A percentile compares a stretch with the other conserved stretches of the same genome.
Evolutionary conservation across 2,797 vertebrate species (phyloP).

Genomic region (Semaprochilodus insignis): DNA sequence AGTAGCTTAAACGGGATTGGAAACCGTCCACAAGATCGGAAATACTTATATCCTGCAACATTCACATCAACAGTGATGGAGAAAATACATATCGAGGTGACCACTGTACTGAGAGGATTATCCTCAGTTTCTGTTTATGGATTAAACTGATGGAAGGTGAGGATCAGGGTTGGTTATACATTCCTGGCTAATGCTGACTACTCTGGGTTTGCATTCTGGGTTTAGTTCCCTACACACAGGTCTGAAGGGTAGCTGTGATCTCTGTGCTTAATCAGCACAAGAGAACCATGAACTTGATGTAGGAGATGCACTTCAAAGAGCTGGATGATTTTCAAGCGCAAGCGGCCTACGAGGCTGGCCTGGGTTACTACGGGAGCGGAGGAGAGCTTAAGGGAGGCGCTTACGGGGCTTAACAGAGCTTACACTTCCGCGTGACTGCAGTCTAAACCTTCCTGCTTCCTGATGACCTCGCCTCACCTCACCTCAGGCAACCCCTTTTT

Average conservation of each 20-base stretch:
- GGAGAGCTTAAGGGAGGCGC: constrained; percentile 70
- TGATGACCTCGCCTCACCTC: constrained; percentile 20
- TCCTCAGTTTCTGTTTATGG: constrained; percentile 9
- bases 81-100: constrained; percentile 22
- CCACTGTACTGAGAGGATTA: constrained; percentile 19
- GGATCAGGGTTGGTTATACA: neutral
- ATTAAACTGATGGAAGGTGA: neutral
- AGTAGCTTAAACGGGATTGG: constrained; percentile 51
- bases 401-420: constrained; percentile 59
- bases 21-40: constrained; percentile 26
- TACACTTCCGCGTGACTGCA: constrained; percentile 50
- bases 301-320: constrained; percentile 41
- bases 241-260: constrained; percentile 32
- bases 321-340: constrained; percentile 74
- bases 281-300: constrained; percentile 8
- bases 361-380: constrained; percentile 60
- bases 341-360: constrained; percentile 66
- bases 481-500: constrained; percentile 14
- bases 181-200: neutral
- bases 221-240: constrained; percentile 7
- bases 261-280: constrained; percentile 13
- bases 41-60: constrained; percentile 24
- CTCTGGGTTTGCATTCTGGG: neutral
- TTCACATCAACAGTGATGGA: neutral
- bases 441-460: constrained; percentile 42